A percentile compares a stretch with the other conserved stretches of the same genome.
phyloP scores from a whole-genome alignment of 2,888 invertebrate species.

The Caradrina kadenii region DNA sequence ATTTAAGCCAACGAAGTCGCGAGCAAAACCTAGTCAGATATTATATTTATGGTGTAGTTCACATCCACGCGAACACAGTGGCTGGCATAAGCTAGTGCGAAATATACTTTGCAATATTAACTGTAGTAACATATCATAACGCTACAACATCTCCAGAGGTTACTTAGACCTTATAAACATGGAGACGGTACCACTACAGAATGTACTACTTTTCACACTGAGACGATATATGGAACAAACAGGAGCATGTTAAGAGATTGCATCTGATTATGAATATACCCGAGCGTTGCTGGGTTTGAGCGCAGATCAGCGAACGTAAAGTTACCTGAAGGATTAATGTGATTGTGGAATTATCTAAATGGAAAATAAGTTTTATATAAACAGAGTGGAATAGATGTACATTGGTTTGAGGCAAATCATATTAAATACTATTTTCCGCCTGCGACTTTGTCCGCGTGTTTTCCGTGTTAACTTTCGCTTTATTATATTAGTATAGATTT shows the following conservation, averaged over 20 bases:
- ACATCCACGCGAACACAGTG: too few relatives aligned
- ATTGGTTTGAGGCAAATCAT: too few relatives aligned
- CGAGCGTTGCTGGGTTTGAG: constrained; percentile 7
- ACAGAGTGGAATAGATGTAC: too few relatives aligned
- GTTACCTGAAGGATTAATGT: not conserved
- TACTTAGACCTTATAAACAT: constrained; percentile 34
- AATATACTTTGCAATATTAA: not conserved
- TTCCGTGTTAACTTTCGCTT: too few relatives aligned
- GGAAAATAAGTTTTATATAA: too few relatives aligned
- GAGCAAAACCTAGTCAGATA: too few relatives aligned
- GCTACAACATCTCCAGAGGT: not conserved
- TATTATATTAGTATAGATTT: too few relatives aligned
- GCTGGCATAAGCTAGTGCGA: not conserved
- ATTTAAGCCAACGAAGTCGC: too few relatives aligned
- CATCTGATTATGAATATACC: constrained; percentile 9
- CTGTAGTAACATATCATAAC: not conserved
- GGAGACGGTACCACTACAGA: not conserved
- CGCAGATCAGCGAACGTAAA: not conserved
- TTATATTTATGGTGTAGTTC: too few relatives aligned
- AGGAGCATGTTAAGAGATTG: constrained; percentile 30
- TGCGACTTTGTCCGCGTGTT: too few relatives aligned
- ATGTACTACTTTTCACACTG: not conserved
- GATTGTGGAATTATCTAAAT: too few relatives aligned
- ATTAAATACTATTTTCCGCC: too few relatives aligned
- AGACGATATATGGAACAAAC: constrained; percentile 30